A percentile compares a stretch with the other conserved stretches of the same genome.
These are phyloP conservation scores for Tinea semifulvella DNA, from an alignment of 2,888 invertebrate genomes.

Conservation along the genomic window DNA sequence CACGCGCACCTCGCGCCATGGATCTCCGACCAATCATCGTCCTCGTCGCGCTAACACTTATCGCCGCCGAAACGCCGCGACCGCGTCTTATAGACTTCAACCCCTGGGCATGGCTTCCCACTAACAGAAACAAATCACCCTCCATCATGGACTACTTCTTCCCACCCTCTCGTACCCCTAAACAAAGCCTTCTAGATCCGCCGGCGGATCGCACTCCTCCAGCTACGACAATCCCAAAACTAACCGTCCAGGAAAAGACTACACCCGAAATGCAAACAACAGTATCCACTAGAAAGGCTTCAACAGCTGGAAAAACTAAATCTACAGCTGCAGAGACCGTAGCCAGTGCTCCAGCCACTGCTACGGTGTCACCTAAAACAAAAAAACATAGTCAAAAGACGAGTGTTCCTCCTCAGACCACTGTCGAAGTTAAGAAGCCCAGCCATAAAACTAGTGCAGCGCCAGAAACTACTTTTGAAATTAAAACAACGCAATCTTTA, in stretches of 20 bases:
- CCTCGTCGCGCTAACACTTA: constrained; percentile 48
- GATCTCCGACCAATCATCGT: constrained; percentile 38
- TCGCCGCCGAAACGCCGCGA: constrained; percentile 37
- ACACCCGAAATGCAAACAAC: constrained; percentile 48
- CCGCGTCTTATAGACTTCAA: constrained; percentile 56
- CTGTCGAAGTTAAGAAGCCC: constrained; percentile 26
- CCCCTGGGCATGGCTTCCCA: constrained; percentile 59
- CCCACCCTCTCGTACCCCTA: constrained; percentile 60
- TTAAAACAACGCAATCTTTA: constrained; percentile 39
- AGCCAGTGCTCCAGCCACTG: constrained; percentile 31
- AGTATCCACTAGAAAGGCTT: constrained; percentile 44
- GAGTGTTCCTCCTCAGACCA: constrained; percentile 35
- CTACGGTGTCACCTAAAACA: constrained; percentile 40
- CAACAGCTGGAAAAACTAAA: constrained; percentile 37
- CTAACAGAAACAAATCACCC: constrained; percentile 49
- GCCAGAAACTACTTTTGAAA: constrained; percentile 38
- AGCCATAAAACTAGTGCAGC: constrained; percentile 28
- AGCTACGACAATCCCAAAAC: constrained; percentile 23
- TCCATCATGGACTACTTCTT: constrained; percentile 63
- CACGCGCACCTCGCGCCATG: constrained; percentile 54
- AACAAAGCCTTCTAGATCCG: constrained; percentile 52
- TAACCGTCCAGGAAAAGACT: constrained; percentile 38
- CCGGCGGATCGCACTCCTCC: constrained; percentile 50
- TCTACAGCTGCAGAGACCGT: constrained; percentile 41
- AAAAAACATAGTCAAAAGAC: constrained; percentile 45